Percentiles rank a stretch among this genome's conserved stretches.
Evolutionary conservation across 2,888 invertebrate species (phyloP).

Genomic region (Tuta absoluta): DNA sequence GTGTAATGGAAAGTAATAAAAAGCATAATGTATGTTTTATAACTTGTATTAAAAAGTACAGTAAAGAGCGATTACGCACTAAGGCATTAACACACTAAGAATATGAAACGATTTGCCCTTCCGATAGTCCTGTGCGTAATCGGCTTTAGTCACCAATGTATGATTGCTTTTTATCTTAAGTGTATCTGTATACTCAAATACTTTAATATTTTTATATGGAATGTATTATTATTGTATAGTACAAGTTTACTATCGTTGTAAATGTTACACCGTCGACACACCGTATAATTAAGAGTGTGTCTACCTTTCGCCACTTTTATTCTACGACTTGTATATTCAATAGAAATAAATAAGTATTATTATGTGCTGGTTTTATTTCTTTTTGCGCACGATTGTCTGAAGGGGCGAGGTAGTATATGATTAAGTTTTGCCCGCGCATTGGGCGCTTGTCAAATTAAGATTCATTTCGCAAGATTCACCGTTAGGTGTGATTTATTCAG

Average conservation of each 20-base stretch:
- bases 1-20: conserved; percentile 17
- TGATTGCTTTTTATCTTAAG: conserved; percentile 21
- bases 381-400: conserved; percentile 39
- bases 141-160: conserved; percentile 25
- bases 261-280: conserved; percentile 39
- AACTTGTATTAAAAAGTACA: conserved; percentile 15
- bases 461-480: conserved; percentile 59
- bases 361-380: conserved; percentile 49
- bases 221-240: conserved; percentile 43
- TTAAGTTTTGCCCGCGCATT: conserved; percentile 63
- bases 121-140: neutral
- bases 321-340: conserved; percentile 62
- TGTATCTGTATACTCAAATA: conserved; percentile 26
- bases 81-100: neutral
- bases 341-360: conserved; percentile 65
- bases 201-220: conserved; percentile 53
- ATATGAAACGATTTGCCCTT: neutral
- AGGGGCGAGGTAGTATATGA: conserved; percentile 52
- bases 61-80: conserved; percentile 4
- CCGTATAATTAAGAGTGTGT: conserved; percentile 46
- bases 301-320: conserved; percentile 57
- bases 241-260: conserved; percentile 35
- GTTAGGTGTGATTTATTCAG: conserved; percentile 65
- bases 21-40: conserved; percentile 27
- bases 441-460: conserved; percentile 64